Base-by-base conservation (phyloP, 1,140 invertebrate genomes). In the Euwallacea fornicatus region DNA sequence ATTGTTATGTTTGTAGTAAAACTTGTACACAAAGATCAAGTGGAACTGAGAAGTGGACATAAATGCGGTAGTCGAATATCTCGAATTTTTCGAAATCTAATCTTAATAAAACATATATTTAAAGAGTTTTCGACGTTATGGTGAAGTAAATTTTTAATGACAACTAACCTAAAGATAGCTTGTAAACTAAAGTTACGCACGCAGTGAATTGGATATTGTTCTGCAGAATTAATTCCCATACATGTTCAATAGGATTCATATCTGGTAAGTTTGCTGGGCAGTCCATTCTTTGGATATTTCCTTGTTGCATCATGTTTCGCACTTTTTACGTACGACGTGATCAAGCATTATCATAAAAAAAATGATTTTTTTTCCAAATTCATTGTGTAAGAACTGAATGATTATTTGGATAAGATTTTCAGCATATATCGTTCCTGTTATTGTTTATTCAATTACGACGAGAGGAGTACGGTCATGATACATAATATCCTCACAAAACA, bases 221-320 rank as follows among this genome's bases (percentile, higher is more conserved):
- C 11, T 56, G 8, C 16, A 0, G 16, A 68, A 4, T 9, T 68
- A 43, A 68, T 61, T n/a, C 55, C 54, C 54, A 68, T 61, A 68
- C 2, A 15, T 67, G 21, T 41, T 67, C 65, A 10, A 68, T 33
- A 10, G 66, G 54, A 68, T 68, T 62, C 66, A 68, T 68, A 21
- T 68, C 66, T 7, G 66, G 66, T 13, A 54, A 68, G 7, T 68
- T 42, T 44, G 66, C 66, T n/a, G 54, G 66, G 55, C 56, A 68
- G 13, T 68, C 44, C 42, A 68, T 10, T 68, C 66, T 58, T 56
- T 15, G 55, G 33, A 68, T 68, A 68, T 68, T 68, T 33, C 54
- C n/a, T n/a, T n/a, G n/a, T n/a, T n/a, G n/a, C 54, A 33, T 7
- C 44, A 6, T 63, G 54, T 68, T 68, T 7, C 6, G 60, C 66